A percentile compares a stretch with the other conserved stretches of the same genome.
These are phyloP conservation scores for Temnopleurus reevesii DNA, from an alignment of 53 echinoderm and acorn worm genomes.

Conservation along the genomic window DNA sequence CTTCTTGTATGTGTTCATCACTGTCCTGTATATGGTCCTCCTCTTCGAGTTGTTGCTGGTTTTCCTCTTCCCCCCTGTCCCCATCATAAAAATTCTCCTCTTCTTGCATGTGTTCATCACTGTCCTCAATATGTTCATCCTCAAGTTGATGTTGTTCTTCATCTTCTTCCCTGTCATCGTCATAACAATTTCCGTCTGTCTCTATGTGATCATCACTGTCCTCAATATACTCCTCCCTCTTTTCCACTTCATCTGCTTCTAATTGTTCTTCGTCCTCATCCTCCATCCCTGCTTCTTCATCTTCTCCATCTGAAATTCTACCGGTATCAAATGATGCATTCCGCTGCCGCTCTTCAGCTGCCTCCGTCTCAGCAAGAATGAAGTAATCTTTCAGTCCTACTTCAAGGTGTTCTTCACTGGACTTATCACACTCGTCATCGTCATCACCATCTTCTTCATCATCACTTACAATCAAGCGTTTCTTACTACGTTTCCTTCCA, in stretches of 20 bases:
- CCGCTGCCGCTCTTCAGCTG: not conserved
- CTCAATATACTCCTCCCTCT: too few relatives aligned
- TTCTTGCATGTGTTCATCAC: not conserved
- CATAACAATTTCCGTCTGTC: too few relatives aligned
- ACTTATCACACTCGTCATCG: not conserved
- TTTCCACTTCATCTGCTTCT: too few relatives aligned
- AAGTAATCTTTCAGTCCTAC: not conserved
- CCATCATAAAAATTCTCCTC: too few relatives aligned
- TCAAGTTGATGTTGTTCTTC: too few relatives aligned
- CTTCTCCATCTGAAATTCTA: conserved; percentile 18
- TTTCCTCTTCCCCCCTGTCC: not conserved
- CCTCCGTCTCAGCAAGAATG: not conserved
- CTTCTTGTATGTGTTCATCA: not conserved
- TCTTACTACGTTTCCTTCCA: conserved; percentile 10
- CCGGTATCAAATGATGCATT: not conserved
- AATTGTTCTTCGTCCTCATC: too few relatives aligned
- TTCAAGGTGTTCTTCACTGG: not conserved
- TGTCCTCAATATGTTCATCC: too few relatives aligned
- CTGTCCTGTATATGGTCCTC: not conserved
- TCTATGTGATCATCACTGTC: too few relatives aligned
- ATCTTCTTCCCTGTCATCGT: too few relatives aligned
- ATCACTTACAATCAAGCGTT: not conserved
- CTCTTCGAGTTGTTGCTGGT: too few relatives aligned
- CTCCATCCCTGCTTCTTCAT: conserved; percentile 9
- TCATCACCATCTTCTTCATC: conserved; percentile 37